Conservation (phyloP, 2,113 vertebrate species). For the Epinephelus lanceolatus region DNA sequence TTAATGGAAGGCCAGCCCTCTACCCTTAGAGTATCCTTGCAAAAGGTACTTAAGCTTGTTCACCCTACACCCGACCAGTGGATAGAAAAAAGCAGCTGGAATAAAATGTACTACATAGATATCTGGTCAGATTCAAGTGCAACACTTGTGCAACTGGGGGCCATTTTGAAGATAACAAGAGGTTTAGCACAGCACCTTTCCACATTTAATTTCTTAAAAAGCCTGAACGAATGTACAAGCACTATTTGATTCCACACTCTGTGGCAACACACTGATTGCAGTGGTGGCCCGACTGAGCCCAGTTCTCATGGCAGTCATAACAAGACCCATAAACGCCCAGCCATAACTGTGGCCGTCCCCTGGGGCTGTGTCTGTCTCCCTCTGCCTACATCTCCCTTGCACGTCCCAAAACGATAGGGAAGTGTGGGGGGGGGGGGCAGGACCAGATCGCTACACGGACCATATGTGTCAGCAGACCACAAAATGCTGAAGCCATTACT, state of each 20-base stretch:
- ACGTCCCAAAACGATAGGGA: conserved; percentile 47
- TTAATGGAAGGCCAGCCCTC: too few relatives aligned
- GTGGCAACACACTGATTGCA: conserved; percentile 35
- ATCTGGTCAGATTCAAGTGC: neutral
- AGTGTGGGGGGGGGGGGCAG: conserved; percentile 17
- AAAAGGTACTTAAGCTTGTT: neutral
- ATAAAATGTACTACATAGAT: too few relatives aligned
- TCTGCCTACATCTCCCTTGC: conserved; percentile 58
- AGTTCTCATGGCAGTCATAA: conserved; percentile 63
- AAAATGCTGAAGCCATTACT: conserved; percentile 82
- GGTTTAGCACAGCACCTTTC: neutral
- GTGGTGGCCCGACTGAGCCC: conserved; percentile 37
- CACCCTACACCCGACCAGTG: neutral
- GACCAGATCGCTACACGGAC: conserved; percentile 69
- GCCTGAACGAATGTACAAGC: neutral
- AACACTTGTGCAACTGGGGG: neutral
- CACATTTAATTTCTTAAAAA: conserved; percentile 13
- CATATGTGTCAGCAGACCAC: conserved; percentile 81
- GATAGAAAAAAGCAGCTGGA: too few relatives aligned
- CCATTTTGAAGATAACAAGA: too few relatives aligned
- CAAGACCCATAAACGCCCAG: conserved; percentile 44
- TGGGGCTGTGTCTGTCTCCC: conserved; percentile 62
- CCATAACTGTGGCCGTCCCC: conserved; percentile 62
- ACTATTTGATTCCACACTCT: conserved; percentile 30
- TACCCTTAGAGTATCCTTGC: too few relatives aligned